These are phyloP conservation scores for Patella caerulea DNA, from an alignment of 2,888 invertebrate species.

Conservation along the genomic window DNA sequence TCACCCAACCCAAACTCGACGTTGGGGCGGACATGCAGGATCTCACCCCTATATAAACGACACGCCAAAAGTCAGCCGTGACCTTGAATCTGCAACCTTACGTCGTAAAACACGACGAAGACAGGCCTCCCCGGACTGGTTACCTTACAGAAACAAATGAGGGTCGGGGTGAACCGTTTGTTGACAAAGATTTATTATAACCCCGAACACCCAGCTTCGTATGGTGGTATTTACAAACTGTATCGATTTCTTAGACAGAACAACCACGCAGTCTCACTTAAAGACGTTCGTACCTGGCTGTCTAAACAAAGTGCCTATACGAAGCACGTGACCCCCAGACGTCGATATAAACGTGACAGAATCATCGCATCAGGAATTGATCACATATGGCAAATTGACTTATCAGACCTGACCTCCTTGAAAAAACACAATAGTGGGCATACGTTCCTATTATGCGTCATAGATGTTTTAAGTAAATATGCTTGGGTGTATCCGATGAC, in stretches of 20 bases:
- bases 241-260: neutral
- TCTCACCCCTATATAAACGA: too few species aligned
- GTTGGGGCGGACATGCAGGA: neutral
- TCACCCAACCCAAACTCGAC: neutral
- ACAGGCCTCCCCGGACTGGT: too few species aligned
- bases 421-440: constrained; percentile 30
- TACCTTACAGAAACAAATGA: neutral
- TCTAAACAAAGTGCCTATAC: neutral
- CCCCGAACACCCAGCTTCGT: neutral
- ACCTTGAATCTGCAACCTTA: too few species aligned
- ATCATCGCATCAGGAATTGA: constrained; percentile 40
- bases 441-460: too few species aligned
- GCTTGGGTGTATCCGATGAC: too few species aligned
- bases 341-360: constrained; percentile 20
- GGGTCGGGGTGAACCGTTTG: neutral
- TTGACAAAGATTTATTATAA: neutral
- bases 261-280: neutral
- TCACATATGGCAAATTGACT: constrained; percentile 49
- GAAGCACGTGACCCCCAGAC: neutral
- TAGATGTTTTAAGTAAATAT: too few species aligned
- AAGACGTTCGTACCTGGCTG: neutral
- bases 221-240: neutral
- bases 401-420: neutral
- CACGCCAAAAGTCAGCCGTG: too few species aligned
- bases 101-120: neutral